phyloP scores from a whole-genome alignment of 2,113 vertebrate species.

The Tapirus terrestris region DNA sequence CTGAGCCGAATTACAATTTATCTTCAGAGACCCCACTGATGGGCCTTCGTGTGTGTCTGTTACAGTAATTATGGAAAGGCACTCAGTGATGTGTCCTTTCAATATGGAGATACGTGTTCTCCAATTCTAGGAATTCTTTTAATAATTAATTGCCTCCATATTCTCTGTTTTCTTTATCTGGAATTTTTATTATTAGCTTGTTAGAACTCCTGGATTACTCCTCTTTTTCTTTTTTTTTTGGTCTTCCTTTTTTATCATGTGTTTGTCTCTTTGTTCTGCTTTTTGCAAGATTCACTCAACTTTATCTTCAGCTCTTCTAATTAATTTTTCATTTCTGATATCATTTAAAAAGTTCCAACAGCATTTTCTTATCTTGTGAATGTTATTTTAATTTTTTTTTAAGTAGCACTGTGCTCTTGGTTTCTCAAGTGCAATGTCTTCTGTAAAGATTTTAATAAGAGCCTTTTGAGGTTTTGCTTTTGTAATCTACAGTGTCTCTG shows the following conservation, averaged over 20 bases:
- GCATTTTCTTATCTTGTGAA: not conserved
- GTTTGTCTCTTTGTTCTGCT: not conserved
- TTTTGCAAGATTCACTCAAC: not conserved
- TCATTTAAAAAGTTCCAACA: not conserved
- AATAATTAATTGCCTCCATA: not conserved
- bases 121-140: not conserved
- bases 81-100: not conserved
- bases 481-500: not conserved
- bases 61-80: not conserved
- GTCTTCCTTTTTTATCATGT: not conserved
- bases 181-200: not conserved
- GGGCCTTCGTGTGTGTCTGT: not conserved
- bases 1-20: not conserved
- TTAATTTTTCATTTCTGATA: not conserved
- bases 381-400: not conserved
- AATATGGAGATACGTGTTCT: not conserved
- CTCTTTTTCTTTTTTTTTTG: too few relatives aligned
- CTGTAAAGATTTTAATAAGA: not conserved
- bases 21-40: not conserved
- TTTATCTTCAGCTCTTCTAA: not conserved
- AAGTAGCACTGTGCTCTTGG: not conserved
- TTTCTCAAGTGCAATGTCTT: not conserved
- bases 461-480: not conserved
- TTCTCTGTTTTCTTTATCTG: not conserved
- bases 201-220: not conserved